Evolutionary conservation across 2,113 vertebrate genomes (phyloP), one percentile per base, ranked within the genome.

Genomic region (Pelmatolapia mariae): DNA sequence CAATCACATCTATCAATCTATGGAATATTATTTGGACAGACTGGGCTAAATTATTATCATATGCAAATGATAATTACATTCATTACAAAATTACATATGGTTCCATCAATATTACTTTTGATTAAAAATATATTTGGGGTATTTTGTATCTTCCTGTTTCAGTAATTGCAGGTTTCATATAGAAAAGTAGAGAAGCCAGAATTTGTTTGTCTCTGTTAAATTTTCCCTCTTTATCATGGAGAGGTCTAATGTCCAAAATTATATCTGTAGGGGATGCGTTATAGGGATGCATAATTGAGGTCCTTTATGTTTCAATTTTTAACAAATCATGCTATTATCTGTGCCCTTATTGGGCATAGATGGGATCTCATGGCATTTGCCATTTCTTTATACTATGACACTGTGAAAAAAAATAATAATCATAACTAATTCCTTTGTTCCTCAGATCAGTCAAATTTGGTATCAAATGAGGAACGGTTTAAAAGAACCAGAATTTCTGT

Each of bases 221-320:
- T 5, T 22, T 54, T 54, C 19, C 52, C n/a, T 54, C 10, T 54
- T 54, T 22, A 54, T 22, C 52, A 54, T 0, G 52, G 3, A 0
- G 52, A 56, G 22, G 53, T 3, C 53, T 56, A 56, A 56, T 24
- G 53, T 24, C 53, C n/a, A 56, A 56, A 56, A 6, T 54, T 22
- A 54, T 54, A 6, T 54, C 52, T 54, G 52, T 54, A 54, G 45
- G 45, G 45, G 7, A 47, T 47, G 15, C 15, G 13, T 22, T 54
- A 11, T 22, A 4, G 5, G 10, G 52, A 54, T 22, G 52, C 9
- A 11, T 10, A 22, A n/a, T 10, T 54, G 52, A 11, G 52, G 52
- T 3, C 5, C 3, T 22, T 54, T 54, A 54, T 54, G n/a, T 53
- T 53, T 10, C 1, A 53, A 53, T 54, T 22, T 53, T 53, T 53